Evolutionary conservation across 2,888 invertebrate species (phyloP).

Genomic region (Drosophila imparisetae): DNA sequence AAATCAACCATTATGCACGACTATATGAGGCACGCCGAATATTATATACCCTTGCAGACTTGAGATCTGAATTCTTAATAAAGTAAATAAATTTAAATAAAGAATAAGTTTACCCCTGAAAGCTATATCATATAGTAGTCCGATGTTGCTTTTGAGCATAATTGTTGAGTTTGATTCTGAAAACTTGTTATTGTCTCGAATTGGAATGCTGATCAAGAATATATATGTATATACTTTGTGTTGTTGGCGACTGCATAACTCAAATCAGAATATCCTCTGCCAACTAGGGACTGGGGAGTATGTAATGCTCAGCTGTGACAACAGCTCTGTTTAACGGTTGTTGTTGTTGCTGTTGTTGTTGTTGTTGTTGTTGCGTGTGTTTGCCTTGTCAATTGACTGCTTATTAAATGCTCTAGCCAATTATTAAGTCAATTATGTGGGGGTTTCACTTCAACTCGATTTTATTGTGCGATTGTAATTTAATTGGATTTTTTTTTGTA

Average conservation of each 20-base stretch:
- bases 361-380: slow-evolving; percentile 26
- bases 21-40: background rate
- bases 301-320: background rate
- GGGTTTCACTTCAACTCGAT: slow-evolving; percentile 30
- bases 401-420: slow-evolving; percentile 52
- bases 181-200: background rate
- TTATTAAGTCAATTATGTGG: slow-evolving; percentile 50
- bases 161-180: background rate
- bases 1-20: background rate
- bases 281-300: no score
- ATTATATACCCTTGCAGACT: background rate
- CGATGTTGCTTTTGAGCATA: background rate
- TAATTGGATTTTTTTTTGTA: slow-evolving; percentile 60
- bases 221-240: background rate
- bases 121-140: no score
- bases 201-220: background rate
- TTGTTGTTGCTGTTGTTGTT: slow-evolving; percentile 8
- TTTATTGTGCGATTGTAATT: slow-evolving; percentile 51
- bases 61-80: no score
- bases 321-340: slow-evolving; percentile 9
- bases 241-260: background rate
- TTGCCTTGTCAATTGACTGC: slow-evolving; percentile 54
- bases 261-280: no score
- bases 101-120: no score
- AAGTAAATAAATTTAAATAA: no score